Base-by-base conservation (phyloP, 1,140 invertebrate genomes). In the Tachypleus tridentatus region DNA sequence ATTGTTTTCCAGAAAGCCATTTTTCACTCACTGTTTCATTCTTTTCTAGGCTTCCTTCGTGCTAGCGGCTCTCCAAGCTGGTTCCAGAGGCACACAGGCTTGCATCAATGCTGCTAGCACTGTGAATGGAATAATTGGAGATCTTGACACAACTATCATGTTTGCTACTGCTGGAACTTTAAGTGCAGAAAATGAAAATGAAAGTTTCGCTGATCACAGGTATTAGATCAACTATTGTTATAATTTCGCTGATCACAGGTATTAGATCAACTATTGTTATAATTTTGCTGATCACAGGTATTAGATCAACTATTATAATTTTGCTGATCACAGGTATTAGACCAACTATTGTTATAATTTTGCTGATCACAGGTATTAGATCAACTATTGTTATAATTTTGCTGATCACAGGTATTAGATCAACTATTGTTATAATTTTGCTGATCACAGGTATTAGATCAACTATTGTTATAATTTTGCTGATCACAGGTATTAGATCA, bases 81-180 rank as follows among this genome's bases (percentile, higher is more conserved):
- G 93, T 3, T 93, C 93, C 0, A 82, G 91, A 10, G 97, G 96
- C 56, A 98, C 95, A 0, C 96, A 85, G 72, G 97, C 96, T 0
- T 98, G 97, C 74, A 98, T 98, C 67, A 97, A 98, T 80, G 97
- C 97, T 0, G 94, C 94, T 0, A 93, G 91, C 72, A 98, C 96
- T 4, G 94, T 99, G 9, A 94, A 90, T 11, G 97, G 95, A 64
- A 99, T 99, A 68, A 97, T 99, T 70, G 95, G 81, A 49, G 97
- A 99, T 78, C 80, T 99, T 50, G 96, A 99, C 74, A 99, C 97
- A 4, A 98, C 95, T 4, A 99, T 99, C 62, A 91, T 99, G 86
- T 99, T 99, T 78, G 97, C 97, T 9, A 97, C 94, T 3, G 94
- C 96, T 9, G 97, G 95, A 4, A 98, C 96, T 4, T 80, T 99